phyloP scores from a whole-genome alignment of 2,888 invertebrate genomes.

The Eudiplozoon nipponicum region DNA sequence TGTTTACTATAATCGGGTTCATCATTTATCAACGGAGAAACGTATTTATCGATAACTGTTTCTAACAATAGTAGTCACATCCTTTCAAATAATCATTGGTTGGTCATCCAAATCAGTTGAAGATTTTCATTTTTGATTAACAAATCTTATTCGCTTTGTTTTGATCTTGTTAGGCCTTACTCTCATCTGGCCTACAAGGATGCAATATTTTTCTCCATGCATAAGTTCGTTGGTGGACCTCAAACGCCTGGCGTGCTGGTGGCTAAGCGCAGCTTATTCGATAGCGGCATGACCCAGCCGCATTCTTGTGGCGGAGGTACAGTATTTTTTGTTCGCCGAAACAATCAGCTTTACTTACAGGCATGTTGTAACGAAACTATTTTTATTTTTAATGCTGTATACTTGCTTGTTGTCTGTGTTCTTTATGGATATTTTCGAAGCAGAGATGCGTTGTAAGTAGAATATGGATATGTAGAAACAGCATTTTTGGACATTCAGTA shows the following conservation, averaged over 20 bases:
- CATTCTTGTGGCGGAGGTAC: constrained; percentile 14
- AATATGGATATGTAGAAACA: no score
- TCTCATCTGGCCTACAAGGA: constrained; percentile 45
- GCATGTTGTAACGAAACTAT: not conserved
- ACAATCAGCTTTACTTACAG: constrained; percentile 13
- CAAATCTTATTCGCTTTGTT: constrained; percentile 9
- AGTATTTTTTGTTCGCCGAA: constrained; percentile 14
- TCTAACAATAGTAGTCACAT: no score
- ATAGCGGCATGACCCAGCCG: constrained; percentile 18
- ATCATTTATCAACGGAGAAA: no score
- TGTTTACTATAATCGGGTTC: no score
- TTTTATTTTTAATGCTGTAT: not conserved
- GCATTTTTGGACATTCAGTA: no score
- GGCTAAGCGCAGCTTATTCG: constrained; percentile 34
- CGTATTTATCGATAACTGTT: no score
- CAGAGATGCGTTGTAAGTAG: no score
- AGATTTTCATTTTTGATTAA: no score
- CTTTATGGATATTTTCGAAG: no score
- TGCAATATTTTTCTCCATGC: constrained; percentile 54
- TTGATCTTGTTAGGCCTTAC: constrained; percentile 25
- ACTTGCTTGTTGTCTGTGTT: no score
- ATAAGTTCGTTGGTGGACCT: constrained; percentile 60
- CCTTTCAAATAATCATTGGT: no score
- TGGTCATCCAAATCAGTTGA: no score
- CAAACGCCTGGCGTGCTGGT: constrained; percentile 44